Evolutionary conservation across 2,797 vertebrate species (phyloP).

Genomic region (Eremophila alpestris): DNA sequence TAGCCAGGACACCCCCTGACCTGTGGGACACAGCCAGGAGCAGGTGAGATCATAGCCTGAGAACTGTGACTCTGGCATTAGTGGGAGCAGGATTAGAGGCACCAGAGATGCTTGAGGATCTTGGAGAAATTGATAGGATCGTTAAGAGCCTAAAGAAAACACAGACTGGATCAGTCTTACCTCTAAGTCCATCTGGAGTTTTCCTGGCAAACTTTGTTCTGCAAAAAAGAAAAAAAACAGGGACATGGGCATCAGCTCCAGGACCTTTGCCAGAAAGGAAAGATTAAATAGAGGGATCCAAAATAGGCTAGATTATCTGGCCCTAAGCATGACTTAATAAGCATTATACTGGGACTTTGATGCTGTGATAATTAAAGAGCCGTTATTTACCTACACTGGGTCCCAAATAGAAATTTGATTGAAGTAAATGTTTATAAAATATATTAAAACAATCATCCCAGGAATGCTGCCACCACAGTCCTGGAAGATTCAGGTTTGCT

Average conservation of each 20-base stretch:
- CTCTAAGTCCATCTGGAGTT: not conserved
- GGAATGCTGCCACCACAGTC: not conserved
- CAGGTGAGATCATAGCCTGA: constrained; percentile 25
- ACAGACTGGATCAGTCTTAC: rapidly evolving
- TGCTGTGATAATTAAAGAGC: constrained; percentile 46
- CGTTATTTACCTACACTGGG: constrained; percentile 4
- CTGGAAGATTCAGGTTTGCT: not conserved
- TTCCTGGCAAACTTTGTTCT: not conserved
- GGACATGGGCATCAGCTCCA: not conserved
- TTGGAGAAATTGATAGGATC: not conserved
- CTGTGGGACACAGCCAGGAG: not conserved
- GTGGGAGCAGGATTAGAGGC: not conserved
- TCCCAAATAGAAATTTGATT: not conserved
- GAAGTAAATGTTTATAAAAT: not conserved
- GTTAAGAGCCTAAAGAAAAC: not conserved
- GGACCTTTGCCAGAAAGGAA: constrained; percentile 52
- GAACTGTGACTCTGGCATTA: not conserved
- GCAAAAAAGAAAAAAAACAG: not conserved
- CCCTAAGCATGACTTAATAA: constrained; percentile 58
- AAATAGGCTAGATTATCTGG: constrained; percentile 71
- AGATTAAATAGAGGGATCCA: constrained; percentile 63
- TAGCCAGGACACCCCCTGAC: constrained; percentile 52
- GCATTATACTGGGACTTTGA: constrained; percentile 37
- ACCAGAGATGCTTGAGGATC: not conserved
- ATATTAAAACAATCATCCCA: rapidly evolving